These are phyloP conservation scores for Rhyacophila evoluta DNA, from an alignment of 2,888 invertebrate species.

Conservation along the genomic window DNA sequence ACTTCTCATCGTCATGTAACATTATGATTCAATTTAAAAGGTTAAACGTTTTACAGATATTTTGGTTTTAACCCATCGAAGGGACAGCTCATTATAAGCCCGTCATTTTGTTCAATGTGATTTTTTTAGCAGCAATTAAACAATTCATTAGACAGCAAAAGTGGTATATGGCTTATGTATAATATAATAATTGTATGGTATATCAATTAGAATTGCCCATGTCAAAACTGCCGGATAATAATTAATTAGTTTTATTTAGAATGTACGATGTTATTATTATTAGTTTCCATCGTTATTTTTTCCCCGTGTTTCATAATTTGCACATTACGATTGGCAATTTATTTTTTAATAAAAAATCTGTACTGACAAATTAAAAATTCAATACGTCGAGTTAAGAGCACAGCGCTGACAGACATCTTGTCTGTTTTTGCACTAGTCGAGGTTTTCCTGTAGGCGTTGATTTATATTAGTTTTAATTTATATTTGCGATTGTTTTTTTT, in stretches of 20 bases:
- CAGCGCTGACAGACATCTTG: constrained; percentile 7
- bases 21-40: no score
- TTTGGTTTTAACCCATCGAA: no score
- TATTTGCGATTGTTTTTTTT: constrained; percentile 3
- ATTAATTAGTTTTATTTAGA: neutral
- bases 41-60: no score
- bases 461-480: constrained; percentile 6
- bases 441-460: neutral
- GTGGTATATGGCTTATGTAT: no score
- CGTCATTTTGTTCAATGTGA: no score
- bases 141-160: no score
- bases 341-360: neutral
- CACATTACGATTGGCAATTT: neutral
- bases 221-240: neutral
- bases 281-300: neutral
- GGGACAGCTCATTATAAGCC: no score
- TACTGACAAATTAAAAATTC: neutral
- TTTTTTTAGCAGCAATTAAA: no score
- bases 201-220: neutral
- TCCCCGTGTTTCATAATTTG: neutral
- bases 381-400: neutral
- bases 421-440: constrained; percentile 8
- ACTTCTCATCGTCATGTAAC: no score
- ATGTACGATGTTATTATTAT: neutral
- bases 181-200: no score